phyloP scores from a whole-genome alignment of 2,113 vertebrate species.

The Odobenus rosmarus region DNA sequence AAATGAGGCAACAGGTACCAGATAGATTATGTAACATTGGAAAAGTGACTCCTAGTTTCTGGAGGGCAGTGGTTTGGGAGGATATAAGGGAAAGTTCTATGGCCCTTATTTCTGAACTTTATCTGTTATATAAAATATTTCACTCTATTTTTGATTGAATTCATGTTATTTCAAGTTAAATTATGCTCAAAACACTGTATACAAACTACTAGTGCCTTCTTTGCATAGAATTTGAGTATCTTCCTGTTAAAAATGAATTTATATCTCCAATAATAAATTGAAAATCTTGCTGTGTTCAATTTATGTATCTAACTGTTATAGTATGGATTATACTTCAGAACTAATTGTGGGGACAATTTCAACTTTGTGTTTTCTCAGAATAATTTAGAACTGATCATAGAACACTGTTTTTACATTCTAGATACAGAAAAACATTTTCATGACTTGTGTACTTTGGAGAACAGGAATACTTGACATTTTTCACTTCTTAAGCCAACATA shows the following conservation, averaged over 20 bases:
- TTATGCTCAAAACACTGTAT: neutral
- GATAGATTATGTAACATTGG: neutral
- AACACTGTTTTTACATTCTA: neutral
- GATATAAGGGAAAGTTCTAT: fast-evolving
- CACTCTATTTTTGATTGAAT: neutral
- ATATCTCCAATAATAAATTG: neutral
- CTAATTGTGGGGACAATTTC: neutral
- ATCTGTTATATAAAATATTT: neutral
- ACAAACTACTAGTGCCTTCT: neutral
- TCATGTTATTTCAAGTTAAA: neutral
- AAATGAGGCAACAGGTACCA: neutral
- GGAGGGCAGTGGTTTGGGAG: fast-evolving
- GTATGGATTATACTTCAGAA: neutral
- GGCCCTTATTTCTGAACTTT: neutral
- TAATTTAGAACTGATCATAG: neutral
- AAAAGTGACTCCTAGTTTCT: neutral
- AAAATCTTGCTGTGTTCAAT: neutral
- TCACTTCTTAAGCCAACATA: conserved; percentile 1
- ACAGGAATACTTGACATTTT: conserved; percentile 27
- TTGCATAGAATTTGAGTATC: neutral
- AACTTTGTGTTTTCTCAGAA: neutral
- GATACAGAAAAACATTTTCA: neutral
- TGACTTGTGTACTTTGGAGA: neutral
- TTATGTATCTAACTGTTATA: neutral
- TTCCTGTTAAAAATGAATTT: neutral